A percentile compares a stretch with the other conserved stretches of the same genome.
Conservation (phyloP, 2,113 vertebrate genomes). For the Charina bottae region DNA sequence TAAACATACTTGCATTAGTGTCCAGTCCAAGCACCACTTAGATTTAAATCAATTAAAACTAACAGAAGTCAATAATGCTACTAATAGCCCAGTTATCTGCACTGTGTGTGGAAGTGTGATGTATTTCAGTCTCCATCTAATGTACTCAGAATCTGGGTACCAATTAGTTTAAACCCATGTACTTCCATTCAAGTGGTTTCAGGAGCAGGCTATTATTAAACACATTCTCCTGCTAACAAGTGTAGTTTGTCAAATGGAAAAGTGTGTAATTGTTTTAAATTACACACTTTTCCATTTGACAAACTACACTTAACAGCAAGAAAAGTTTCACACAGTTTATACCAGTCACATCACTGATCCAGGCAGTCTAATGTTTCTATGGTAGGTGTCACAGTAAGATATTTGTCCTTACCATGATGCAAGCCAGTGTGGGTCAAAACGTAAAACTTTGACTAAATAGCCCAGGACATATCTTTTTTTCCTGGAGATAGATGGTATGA, state of each 20-base stretch:
- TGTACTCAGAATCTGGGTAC: not conserved
- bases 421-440: not conserved
- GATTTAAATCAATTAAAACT: constrained; percentile 22
- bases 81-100: not conserved
- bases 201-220: not conserved
- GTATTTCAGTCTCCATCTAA: not conserved
- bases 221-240: not conserved
- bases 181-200: not conserved
- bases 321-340: not conserved
- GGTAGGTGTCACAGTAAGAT: not conserved
- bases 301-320: not conserved
- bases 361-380: not conserved
- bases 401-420: not conserved
- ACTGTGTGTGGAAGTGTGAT: not conserved
- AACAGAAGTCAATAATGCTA: constrained; percentile 18
- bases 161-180: not conserved
- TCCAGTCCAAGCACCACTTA: constrained; percentile 8
- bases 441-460: not conserved
- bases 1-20: not conserved
- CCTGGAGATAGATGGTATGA: not conserved
- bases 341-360: not conserved
- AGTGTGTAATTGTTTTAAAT: too few relatives aligned
- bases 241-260: not conserved
- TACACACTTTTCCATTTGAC: too few relatives aligned
- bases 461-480: not conserved